Conservation (phyloP, 1,140 invertebrate species). For the Bicyclus anynana region DNA sequence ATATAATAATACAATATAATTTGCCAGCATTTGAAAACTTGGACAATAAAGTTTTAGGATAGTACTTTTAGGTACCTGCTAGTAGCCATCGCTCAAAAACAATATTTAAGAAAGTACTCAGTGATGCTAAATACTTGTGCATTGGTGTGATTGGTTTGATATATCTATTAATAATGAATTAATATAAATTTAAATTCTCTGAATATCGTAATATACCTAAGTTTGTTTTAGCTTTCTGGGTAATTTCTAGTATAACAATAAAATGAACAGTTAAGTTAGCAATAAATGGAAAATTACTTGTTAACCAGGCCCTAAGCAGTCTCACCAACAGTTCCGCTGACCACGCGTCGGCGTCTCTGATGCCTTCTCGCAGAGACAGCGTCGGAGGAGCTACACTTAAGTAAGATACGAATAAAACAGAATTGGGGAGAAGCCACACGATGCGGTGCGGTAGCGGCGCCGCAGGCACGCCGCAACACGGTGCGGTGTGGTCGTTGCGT, state of each 20-base stretch:
- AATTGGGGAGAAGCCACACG: no score
- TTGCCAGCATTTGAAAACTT: conserved; percentile 1
- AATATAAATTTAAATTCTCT: no score
- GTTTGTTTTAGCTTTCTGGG: background rate
- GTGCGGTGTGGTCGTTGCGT: no score
- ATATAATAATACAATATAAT: background rate
- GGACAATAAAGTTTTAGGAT: background rate
- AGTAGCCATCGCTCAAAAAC: conserved; percentile 1
- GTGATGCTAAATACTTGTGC: background rate
- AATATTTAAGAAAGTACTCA: background rate
- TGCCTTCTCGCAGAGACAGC: conserved; percentile 85
- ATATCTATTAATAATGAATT: background rate
- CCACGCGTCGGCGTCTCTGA: conserved; percentile 76
- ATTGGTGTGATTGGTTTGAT: background rate
- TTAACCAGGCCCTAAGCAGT: conserved; percentile 82
- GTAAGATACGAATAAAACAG: conserved; percentile 36
- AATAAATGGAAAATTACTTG: conserved; percentile 5
- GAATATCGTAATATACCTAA: no score
- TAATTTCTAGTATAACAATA: background rate
- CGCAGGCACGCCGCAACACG: no score
- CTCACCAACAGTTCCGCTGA: conserved; percentile 78
- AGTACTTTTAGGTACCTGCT: background rate
- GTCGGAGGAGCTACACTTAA: conserved; percentile 76
- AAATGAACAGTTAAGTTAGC: background rate
- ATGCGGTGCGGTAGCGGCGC: no score